Conservation (phyloP, 1,140 invertebrate species). For the Eupristina koningsbergeri region DNA sequence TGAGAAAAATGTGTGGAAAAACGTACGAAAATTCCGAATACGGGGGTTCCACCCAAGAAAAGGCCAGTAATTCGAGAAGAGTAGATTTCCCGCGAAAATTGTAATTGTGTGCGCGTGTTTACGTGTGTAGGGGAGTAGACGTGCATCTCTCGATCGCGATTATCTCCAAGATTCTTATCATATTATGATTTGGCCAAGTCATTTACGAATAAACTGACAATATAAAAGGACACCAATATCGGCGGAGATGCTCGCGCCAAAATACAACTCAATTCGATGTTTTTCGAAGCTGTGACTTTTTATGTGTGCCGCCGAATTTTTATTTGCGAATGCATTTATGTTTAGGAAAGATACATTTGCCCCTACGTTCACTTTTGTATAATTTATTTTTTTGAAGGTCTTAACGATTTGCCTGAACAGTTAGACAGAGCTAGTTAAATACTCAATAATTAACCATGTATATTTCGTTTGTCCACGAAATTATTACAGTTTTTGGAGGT, state of each 20-base stretch:
- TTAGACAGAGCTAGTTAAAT: neutral
- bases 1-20: neutral
- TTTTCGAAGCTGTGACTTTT: no score
- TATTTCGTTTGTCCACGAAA: neutral
- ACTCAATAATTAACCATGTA: neutral
- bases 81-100: slow-evolving; percentile 15
- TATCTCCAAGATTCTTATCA: slow-evolving; percentile 56
- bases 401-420: neutral
- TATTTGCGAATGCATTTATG: neutral
- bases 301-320: no score
- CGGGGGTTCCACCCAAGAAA: neutral
- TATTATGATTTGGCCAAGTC: slow-evolving; percentile 56
- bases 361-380: neutral
- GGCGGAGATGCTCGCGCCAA: slow-evolving; percentile 25
- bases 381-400: neutral
- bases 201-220: slow-evolving; percentile 62
- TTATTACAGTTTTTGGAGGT: neutral
- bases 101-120: no score
- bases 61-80: neutral
- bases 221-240: slow-evolving; percentile 60
- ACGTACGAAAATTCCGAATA: neutral
- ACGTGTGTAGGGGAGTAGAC: neutral
- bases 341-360: neutral
- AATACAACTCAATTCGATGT: no score
- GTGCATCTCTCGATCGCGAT: slow-evolving; percentile 54